Conservation (phyloP, 2,888 invertebrate genomes). For the Chelonus formosanus region DNA sequence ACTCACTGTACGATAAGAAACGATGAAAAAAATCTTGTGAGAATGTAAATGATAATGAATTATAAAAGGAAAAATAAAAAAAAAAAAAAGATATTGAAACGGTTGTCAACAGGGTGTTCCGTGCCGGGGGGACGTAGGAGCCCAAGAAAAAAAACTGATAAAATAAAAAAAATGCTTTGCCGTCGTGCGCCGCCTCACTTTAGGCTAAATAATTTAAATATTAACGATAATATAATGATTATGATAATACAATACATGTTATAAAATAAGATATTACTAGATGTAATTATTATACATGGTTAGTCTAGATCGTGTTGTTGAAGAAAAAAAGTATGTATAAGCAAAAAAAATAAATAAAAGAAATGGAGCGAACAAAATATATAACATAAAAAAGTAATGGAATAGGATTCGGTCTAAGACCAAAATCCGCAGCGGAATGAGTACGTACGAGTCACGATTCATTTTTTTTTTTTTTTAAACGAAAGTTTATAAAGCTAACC, state of each 20-base stretch:
- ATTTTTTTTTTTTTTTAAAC: slow-evolving; percentile 29
- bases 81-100: slow-evolving; percentile 45
- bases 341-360: slow-evolving; percentile 40
- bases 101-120: slow-evolving; percentile 64
- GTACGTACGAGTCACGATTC: slow-evolving; percentile 39
- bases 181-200: slow-evolving; percentile 65
- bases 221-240: slow-evolving; percentile 55
- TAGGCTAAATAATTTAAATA: slow-evolving; percentile 64
- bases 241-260: slow-evolving; percentile 64
- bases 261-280: slow-evolving; percentile 65
- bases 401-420: slow-evolving; percentile 57
- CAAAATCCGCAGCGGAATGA: slow-evolving; percentile 57
- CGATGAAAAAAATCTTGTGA: slow-evolving; percentile 25
- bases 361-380: slow-evolving; percentile 36
- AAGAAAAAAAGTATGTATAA: slow-evolving; percentile 60
- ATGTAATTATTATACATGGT: slow-evolving; percentile 66
- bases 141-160: slow-evolving; percentile 48
- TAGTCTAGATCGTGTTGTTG: slow-evolving; percentile 66
- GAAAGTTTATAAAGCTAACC: slow-evolving; percentile 19
- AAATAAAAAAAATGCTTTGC: slow-evolving; percentile 59
- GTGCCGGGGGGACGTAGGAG: slow-evolving; percentile 61
- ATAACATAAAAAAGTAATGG: slow-evolving; percentile 31
- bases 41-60: slow-evolving; percentile 20
- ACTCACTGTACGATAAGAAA: slow-evolving; percentile 19
- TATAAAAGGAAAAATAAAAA: slow-evolving; percentile 20